Evolutionary conservation across 2,888 invertebrate genomes (phyloP).

Genomic region (Drosophila buzzatii): DNA sequence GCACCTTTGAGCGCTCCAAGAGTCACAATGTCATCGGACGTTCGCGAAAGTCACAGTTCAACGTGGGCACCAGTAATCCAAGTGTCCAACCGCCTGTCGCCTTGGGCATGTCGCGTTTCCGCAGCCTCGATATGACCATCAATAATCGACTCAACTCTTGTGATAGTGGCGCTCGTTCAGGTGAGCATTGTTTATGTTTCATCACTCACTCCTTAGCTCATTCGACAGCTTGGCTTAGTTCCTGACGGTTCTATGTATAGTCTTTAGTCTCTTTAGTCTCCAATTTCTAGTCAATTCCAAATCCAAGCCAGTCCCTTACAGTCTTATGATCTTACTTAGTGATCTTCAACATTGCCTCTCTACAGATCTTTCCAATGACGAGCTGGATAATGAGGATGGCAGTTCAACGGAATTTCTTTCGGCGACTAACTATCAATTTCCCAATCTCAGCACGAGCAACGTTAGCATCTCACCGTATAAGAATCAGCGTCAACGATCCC

Average conservation of each 20-base stretch:
- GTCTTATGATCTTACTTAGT: not conserved
- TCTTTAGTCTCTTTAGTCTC: too few species aligned
- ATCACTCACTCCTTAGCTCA: too few species aligned
- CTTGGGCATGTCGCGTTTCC: conserved; percentile 87
- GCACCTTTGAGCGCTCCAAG: conserved; percentile 82
- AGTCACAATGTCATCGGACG: conserved; percentile 83
- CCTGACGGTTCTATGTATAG: too few species aligned
- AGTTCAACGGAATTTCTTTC: conserved; percentile 83
- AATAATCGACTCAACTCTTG: conserved; percentile 86
- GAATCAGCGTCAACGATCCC: conserved; percentile 83
- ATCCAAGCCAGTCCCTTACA: too few species aligned
- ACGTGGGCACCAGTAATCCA: conserved; percentile 63
- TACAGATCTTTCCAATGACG: conserved; percentile 86
- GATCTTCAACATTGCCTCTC: not conserved
- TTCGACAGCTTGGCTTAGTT: too few species aligned
- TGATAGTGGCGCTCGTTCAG: conserved; percentile 85
- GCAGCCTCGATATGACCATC: conserved; percentile 87
- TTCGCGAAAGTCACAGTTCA: conserved; percentile 87
- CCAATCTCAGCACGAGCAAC: conserved; percentile 46
- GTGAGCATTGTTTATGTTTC: conserved; percentile 30
- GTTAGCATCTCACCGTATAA: conserved; percentile 80
- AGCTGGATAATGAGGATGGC: conserved; percentile 86
- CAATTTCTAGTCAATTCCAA: too few species aligned
- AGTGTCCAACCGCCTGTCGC: conserved; percentile 30
- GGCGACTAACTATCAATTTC: conserved; percentile 79